A percentile compares a stretch with the other conserved stretches of the same genome.
phyloP scores from a whole-genome alignment of 2,888 invertebrate species.

The Chalcosyrphus nemorum region DNA sequence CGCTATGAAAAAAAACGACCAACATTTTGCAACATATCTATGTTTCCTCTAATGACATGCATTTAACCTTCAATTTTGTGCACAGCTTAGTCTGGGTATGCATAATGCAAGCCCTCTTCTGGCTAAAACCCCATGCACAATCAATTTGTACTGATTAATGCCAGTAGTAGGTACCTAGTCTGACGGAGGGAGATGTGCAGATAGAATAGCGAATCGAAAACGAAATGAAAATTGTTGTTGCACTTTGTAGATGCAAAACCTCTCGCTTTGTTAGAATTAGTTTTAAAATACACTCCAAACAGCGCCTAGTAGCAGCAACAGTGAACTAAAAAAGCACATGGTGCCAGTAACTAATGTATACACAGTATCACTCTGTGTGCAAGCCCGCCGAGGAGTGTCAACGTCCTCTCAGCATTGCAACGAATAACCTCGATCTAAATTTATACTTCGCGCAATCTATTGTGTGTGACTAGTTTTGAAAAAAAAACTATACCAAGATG shows the following conservation, averaged over 20 bases:
- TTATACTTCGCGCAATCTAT: constrained; percentile 75
- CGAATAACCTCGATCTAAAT: constrained; percentile 82
- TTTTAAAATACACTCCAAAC: constrained; percentile 17
- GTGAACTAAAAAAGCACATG: constrained; percentile 53
- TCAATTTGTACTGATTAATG: constrained; percentile 6
- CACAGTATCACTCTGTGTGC: not conserved
- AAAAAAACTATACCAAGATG: constrained; percentile 47
- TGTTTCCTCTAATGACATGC: not conserved
- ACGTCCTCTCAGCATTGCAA: constrained; percentile 81
- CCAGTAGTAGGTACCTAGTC: too few species aligned
- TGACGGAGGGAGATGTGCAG: not conserved
- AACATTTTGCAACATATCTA: too few species aligned
- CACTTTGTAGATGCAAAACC: constrained; percentile 1
- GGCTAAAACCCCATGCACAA: not conserved
- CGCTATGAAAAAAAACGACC: too few species aligned
- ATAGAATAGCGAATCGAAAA: constrained; percentile 2
- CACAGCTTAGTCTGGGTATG: not conserved
- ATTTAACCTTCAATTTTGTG: not conserved
- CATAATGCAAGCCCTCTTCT: not conserved
- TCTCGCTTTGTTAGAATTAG: constrained; percentile 22
- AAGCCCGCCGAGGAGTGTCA: constrained; percentile 75
- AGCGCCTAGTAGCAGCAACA: constrained; percentile 48
- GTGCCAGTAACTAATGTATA: constrained; percentile 23
- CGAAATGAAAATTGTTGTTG: constrained; percentile 1
- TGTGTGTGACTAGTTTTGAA: constrained; percentile 69